Base-by-base conservation (phyloP, 2,113 vertebrate species). In the Salvator merianae region DNA sequence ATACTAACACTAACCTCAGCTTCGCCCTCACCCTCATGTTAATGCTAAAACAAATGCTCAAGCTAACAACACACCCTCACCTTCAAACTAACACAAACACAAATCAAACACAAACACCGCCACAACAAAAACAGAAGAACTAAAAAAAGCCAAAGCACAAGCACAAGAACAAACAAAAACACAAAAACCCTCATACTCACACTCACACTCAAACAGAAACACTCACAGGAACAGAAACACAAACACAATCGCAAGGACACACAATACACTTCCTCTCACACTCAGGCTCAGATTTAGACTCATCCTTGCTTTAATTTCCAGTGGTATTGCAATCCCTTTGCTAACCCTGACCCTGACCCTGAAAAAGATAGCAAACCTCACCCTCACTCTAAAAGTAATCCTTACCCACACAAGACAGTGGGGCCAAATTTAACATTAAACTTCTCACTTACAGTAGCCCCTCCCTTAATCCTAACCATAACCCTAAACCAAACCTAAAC, bases 281-380 rank as follows among this genome's bases (percentile, higher is more conserved):
- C 62, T 22, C 62, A 20, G 82, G 75, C 84, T 83, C 83, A 81
- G 75, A 85, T 78, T 78, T 62, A 74, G 1, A 73, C 7, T n/a
- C n/a, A n/a, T n/a, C 77, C 82, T 85, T 82, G 68, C 83, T 78
- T 72, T 1, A 85, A 36, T 40, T n/a, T n/a, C n/a, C n/a, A n/a
- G n/a, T n/a, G n/a, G n/a, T n/a, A n/a, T n/a, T n/a, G n/a, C n/a
- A n/a, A n/a, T n/a, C 85, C 55, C 40, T 5, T 70, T 26, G 28
- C 70, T 79, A 85, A 85, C 59, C 62, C 43, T 79, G 79, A 70
- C 66, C 59, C 70, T 82, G 75, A 43, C 73, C 62, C 62, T 77
- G 79, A 69, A 69, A 59, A 71, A 81, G 86, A 66, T 79, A n/a
- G 78, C 80, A 82, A 82, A 80, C 78, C 83, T 75, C 3, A 81